Evolutionary conservation across 2,113 vertebrate genomes (phyloP), one percentile per base, ranked within the genome.

Genomic region (Cinclus mexicanus): DNA sequence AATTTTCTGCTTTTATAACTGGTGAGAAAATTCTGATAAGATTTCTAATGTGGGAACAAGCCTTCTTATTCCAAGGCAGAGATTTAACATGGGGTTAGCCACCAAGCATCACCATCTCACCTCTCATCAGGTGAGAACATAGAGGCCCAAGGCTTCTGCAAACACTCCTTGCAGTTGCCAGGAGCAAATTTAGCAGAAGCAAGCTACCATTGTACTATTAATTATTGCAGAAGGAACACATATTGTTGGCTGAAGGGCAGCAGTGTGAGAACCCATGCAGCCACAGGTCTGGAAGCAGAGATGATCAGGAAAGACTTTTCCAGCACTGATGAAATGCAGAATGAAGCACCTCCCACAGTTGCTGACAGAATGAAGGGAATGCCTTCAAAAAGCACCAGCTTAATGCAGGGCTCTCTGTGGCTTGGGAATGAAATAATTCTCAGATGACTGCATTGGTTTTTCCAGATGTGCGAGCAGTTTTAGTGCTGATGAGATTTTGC

Each of bases 391-490:
- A 87, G 44, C 22, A 29, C 31, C 55, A 44, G 83, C 83, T 47
- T 81, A 33, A 47, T 9, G 12, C 31, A 69, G 44, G 53, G 37
- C 2, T 39, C 52, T 92, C 69, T 67, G 83, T 2, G 63, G 69
- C 56, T 93, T 15, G 10, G 69, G 50, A 71, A 42, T 41, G 10
- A 82, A 86, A 91, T 91, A 75, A 61, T 87, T 95, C 83, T 94
- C 84, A 91, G 65, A 91, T 95, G 89, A 84, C 74, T 89, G 41
- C 0, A 3, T 41, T 57, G 77, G 31, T 60, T 82, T 89, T 94
- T 87, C 96, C 93, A 97, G 93, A 90, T 91, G 93, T 94, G 93
- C 46, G 87, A 91, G 77, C 39, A 84, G 75, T 91, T 93, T 94
- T 94, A 95, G 81, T 50, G 77, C 77, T 64, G 81, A 77, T 78